Evolutionary conservation across 2,888 invertebrate genomes (phyloP).

Genomic region (Machimus rusticus): DNA sequence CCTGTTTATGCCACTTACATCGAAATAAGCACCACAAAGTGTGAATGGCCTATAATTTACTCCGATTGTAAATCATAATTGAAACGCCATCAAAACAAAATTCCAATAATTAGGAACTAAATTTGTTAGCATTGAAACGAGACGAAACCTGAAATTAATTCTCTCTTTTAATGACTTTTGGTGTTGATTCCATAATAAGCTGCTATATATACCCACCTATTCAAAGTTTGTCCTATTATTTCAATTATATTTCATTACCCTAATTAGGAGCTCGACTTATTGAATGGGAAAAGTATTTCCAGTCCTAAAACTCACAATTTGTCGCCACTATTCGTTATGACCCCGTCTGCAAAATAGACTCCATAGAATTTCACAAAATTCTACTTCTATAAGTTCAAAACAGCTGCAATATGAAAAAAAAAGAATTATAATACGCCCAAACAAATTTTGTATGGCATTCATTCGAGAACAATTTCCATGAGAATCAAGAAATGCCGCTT

Average conservation of each 20-base stretch:
- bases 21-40: no score
- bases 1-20: no score
- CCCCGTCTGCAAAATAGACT: not conserved
- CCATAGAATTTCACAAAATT: not conserved
- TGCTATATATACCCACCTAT: not conserved
- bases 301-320: not conserved
- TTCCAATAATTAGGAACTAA: not conserved
- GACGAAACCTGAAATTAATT: not conserved
- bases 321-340: not conserved
- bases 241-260: not conserved
- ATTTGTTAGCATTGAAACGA: no score
- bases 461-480: not conserved
- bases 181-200: not conserved
- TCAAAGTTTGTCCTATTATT: not conserved
- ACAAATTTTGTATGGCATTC: not conserved
- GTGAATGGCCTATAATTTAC: no score
- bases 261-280: not conserved
- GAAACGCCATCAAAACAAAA: not conserved
- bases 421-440: not conserved
- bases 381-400: not conserved
- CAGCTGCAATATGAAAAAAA: not conserved
- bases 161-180: no score
- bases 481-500: not conserved
- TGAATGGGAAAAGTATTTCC: not conserved
- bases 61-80: no score